Conservation (phyloP, 2,888 invertebrate species). For the Camponotus fellah region DNA sequence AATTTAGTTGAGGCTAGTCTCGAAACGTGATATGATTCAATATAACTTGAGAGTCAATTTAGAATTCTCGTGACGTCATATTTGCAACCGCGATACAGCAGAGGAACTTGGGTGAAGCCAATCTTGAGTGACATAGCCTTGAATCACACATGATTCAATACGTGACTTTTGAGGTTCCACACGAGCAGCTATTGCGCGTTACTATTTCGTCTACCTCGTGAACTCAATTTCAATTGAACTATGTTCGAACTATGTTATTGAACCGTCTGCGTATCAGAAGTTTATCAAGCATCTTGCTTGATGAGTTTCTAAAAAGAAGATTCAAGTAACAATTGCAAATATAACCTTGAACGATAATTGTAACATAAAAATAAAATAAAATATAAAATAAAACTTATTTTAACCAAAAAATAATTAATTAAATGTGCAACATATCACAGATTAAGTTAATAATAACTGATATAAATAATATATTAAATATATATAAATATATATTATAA, state of each 20-base stretch:
- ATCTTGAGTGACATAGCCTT: conserved; percentile 32
- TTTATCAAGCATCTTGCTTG: neutral
- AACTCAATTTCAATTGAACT: conserved; percentile 14
- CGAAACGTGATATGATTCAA: conserved; percentile 22
- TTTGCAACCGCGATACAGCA: neutral
- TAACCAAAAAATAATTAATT: neutral
- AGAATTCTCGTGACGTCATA: conserved; percentile 27
- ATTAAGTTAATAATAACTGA: neutral
- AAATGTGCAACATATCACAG: neutral
- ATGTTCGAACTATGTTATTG: conserved; percentile 23
- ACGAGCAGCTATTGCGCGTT: neutral
- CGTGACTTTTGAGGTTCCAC: conserved; percentile 14
- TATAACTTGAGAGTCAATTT: conserved; percentile 9
- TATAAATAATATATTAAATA: no score
- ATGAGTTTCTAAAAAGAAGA: neutral
- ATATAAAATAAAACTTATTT: neutral
- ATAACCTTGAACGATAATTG: neutral
- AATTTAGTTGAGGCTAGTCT: conserved; percentile 18
- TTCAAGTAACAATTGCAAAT: neutral
- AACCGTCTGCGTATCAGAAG: neutral
- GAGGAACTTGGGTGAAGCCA: conserved; percentile 34
- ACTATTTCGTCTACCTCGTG: conserved; percentile 7
- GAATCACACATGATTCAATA: conserved; percentile 18
- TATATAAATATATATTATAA: no score
- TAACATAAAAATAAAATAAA: neutral